These are phyloP conservation scores for Sphenopsis melanotis DNA, from an alignment of 2,797 vertebrate genomes.

Conservation along the genomic window DNA sequence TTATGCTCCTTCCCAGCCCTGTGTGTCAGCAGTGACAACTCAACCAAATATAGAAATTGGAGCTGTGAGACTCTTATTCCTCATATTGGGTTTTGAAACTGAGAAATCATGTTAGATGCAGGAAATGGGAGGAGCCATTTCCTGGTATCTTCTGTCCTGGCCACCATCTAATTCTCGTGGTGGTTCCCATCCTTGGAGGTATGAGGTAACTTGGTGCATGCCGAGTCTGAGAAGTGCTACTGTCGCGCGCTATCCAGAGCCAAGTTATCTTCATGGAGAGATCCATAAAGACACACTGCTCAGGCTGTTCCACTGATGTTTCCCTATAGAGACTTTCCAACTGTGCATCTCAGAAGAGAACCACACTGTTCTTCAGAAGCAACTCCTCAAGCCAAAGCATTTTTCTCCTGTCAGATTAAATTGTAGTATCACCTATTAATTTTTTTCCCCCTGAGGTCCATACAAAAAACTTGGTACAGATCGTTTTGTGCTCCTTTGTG, in stretches of 20 bases:
- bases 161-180: neutral
- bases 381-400: neutral
- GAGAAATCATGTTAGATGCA: neutral
- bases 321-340: neutral
- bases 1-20: neutral
- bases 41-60: neutral
- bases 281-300: neutral
- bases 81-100: neutral
- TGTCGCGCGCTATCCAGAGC: neutral
- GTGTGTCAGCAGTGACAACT: neutral
- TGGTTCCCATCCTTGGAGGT: neutral
- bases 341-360: neutral
- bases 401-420: neutral
- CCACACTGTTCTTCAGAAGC: neutral
- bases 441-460: neutral
- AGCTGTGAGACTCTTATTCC: neutral
- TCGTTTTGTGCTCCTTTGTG: conserved; percentile 1
- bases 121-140: neutral
- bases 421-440: neutral
- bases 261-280: neutral
- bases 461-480: neutral
- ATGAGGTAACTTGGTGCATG: neutral
- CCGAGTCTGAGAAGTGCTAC: neutral
- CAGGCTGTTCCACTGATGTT: neutral
- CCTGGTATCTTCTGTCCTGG: neutral